Base-by-base conservation (phyloP, 2,888 invertebrate species). In the Selenia dentaria region DNA sequence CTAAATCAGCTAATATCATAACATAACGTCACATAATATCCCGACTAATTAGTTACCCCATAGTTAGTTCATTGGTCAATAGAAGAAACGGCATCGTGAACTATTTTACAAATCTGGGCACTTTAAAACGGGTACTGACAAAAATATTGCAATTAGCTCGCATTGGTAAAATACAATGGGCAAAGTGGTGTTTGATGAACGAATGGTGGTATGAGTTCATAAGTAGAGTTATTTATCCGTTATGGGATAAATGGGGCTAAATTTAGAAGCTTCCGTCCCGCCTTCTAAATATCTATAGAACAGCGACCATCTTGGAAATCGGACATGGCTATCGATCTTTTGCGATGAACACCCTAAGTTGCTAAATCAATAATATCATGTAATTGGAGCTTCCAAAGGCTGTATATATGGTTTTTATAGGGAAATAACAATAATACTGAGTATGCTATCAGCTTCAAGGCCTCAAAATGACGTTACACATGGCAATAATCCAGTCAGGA, bases 281-380 rank as follows among this genome's bases (percentile, higher is more conserved):
- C 67, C 61, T 62, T 58, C 48, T 16, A 53, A 32, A 54, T 47
- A 46, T 6, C 8, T 8, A 45, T 58, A 52, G 45, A 45, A 59
- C 50, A 82, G 77, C 85, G 64, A 73, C 87, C 87, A 88, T 88
- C 82, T 88, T 88, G 87, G 65, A 82, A 76, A 74, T 55, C 48
- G 25, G 51, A 41, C 57, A 35, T 29, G 53, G 46, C 5, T 83
- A 86, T 86, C 70, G 86, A 87, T 86, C 45, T 43, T 38, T 29
- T 18, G 28, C 32, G 43, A 26, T 39, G 37, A 32, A 41, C 35
- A 26, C 38, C 34, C 28, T 9, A 35, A 33, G 16, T 42, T 27
- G 29, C 34, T 36, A 48, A 39, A 41, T 37, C 31, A 6, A 44
- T 25, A 26, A 37, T 10, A 39, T 39, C 38, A 10, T 4, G 16